phyloP scores from a whole-genome alignment of 2,113 vertebrate species.

The Phalacrocorax pelagicus region DNA sequence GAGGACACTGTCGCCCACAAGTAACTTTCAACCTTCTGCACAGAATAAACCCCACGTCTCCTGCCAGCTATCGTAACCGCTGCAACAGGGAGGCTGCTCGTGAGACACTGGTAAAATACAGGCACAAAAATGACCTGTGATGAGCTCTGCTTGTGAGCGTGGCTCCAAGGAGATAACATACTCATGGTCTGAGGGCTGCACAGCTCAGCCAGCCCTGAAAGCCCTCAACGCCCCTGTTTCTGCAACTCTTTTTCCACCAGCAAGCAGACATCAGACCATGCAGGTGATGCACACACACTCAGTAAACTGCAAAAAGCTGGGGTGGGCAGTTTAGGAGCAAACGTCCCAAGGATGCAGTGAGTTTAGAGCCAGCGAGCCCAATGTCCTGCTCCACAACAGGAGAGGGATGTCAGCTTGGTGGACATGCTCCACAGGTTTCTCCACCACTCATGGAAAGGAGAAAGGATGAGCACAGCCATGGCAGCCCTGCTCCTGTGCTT shows the following conservation, averaged over 20 bases:
- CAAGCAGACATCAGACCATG: not conserved
- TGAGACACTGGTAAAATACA: not conserved
- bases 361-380: not conserved
- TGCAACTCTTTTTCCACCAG: not conserved
- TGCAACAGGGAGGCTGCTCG: not conserved
- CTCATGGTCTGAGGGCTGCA: not conserved
- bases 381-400: not conserved
- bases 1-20: slow-evolving; percentile 29
- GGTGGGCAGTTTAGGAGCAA: not conserved
- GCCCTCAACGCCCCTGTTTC: fast-evolving
- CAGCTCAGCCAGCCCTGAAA: not conserved
- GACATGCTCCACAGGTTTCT: not conserved
- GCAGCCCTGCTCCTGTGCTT: not conserved
- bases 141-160: not conserved
- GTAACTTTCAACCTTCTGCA: slow-evolving; percentile 20
- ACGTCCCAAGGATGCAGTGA: not conserved
- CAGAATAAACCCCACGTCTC: slow-evolving; percentile 21
- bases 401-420: not conserved
- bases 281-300: not conserved
- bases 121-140: not conserved
- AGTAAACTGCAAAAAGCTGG: not conserved
- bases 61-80: not conserved
- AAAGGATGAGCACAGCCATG: fast-evolving
- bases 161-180: not conserved
- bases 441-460: not conserved